Percentiles rank a stretch among this genome's conserved stretches.
These are phyloP conservation scores for Mionectes olivaceus DNA, from an alignment of 2,797 vertebrate genomes.

Conservation along the genomic window DNA sequence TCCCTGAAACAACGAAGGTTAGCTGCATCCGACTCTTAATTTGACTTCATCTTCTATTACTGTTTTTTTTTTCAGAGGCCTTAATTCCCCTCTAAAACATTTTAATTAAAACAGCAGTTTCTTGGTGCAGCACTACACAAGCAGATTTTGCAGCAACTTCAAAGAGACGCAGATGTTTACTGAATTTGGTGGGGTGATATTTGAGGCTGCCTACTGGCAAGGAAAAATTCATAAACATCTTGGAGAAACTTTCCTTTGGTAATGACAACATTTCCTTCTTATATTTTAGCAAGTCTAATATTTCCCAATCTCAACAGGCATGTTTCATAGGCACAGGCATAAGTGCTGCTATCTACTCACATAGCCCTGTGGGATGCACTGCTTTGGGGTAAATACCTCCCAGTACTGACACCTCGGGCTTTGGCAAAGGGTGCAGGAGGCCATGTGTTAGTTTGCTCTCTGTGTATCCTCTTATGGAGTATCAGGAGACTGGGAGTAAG, in stretches of 20 bases:
- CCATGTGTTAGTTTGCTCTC: not conserved
- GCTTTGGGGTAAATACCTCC: not conserved
- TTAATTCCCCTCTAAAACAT: constrained; percentile 44
- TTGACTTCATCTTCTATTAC: constrained; percentile 20
- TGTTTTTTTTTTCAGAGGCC: constrained; percentile 21
- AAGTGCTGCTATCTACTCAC: not conserved
- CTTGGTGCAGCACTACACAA: not conserved
- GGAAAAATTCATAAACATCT: constrained; percentile 37
- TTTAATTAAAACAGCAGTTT: constrained; percentile 56
- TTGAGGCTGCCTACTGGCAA: constrained; percentile 41
- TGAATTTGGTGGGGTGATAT: constrained; percentile 29
- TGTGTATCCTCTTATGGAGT: not conserved
- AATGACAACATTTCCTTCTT: constrained; percentile 54
- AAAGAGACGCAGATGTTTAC: constrained; percentile 47
- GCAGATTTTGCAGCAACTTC: constrained; percentile 16
- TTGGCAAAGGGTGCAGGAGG: not conserved
- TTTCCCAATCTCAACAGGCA: not conserved
- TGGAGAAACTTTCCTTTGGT: constrained; percentile 32
- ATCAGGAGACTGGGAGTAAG: not conserved
- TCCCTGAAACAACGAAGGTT: constrained; percentile 21
- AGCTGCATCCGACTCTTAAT: not conserved
- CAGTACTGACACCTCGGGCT: not conserved
- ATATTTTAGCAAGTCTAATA: constrained; percentile 48
- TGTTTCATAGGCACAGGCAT: not conserved
- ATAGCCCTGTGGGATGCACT: not conserved